Base-by-base conservation (phyloP, 2,888 invertebrate genomes). In the Drosophila ustulata region DNA sequence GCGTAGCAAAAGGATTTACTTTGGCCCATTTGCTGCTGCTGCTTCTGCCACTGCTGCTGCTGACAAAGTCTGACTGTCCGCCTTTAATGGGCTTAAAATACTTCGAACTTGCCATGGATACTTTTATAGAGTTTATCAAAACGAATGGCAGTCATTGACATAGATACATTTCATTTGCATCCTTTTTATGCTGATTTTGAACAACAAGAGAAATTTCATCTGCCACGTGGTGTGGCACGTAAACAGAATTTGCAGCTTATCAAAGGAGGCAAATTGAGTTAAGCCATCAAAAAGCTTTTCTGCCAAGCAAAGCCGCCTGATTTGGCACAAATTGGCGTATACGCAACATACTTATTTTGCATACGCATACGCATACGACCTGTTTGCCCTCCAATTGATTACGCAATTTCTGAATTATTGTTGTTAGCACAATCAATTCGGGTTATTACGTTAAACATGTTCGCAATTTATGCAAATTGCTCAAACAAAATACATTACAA, bases 141-240 rank as follows among this genome's bases (percentile, higher is more conserved):
- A 75, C 68, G 77, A 84, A 79, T 82, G 75, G 64, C 72, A 71
- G 69, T 52, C 70, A 82, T 84, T 83, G 88, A 84, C 79, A 79
- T 87, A 87, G 83, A 84, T 82, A 84, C 88, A 88, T 85, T 78
- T 85, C 70, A 83, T 83, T 84, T 85, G 80, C 75, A 78, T 82
- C 81, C 82, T 70, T 79, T 77, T 70, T 74, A 67, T 78, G 71
- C 65, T 78, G 82, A 87, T 83, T 81, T 81, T 49, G 49, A 26
- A 66, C 37, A 37, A 37, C 37, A 37, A 37, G n/a, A 37, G 62
- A 65, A 65, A 77, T 69, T 66, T 70, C 37, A 11, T 73, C 45
- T 34, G 23, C n/a, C 30, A 53, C 37, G 43, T 39, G 66, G n/a
- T 28, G 52, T 37, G 37, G 37, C 62, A 66, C 51, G 71, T 71